A percentile compares a stretch with the other conserved stretches of the same genome.
Evolutionary conservation across 1,140 invertebrate genomes (phyloP).

Genomic region (Heliconius congener): DNA sequence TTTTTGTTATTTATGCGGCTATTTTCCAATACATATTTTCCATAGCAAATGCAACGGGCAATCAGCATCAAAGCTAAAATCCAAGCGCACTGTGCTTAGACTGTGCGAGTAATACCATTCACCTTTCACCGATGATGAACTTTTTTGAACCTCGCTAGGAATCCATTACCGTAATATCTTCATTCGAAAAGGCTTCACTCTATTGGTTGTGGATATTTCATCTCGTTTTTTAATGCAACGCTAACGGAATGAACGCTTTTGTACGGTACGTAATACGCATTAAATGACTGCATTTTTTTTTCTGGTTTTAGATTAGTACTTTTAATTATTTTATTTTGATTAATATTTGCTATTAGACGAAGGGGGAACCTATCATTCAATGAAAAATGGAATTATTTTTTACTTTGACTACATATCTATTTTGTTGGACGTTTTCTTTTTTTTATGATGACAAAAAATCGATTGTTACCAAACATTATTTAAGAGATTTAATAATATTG

Average conservation of each 20-base stretch:
- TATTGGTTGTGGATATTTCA: conserved; percentile 48
- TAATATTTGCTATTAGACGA: not conserved
- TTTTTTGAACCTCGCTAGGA: conserved; percentile 46
- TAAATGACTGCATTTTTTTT: conserved; percentile 10
- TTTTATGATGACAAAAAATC: too few relatives aligned
- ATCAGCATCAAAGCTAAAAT: conserved; percentile 24
- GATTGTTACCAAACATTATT: too few relatives aligned
- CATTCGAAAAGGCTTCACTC: conserved; percentile 53
- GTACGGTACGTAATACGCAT: conserved; percentile 15
- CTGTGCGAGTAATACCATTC: conserved; percentile 31
- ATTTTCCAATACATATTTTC: not conserved
- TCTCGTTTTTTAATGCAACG: conserved; percentile 46
- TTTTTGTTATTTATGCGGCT: not conserved
- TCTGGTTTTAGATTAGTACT: not conserved
- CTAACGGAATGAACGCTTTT: conserved; percentile 40
- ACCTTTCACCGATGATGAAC: conserved; percentile 31
- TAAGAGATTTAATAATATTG: too few relatives aligned
- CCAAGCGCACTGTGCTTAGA: conserved; percentile 28
- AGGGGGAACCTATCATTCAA: too few relatives aligned
- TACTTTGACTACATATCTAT: too few relatives aligned
- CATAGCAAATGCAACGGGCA: conserved; percentile 1
- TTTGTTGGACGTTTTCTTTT: too few relatives aligned
- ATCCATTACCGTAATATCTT: conserved; percentile 62
- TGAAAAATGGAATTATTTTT: not conserved
- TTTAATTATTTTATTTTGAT: not conserved